Evolutionary conservation across 2,888 invertebrate species (phyloP).

Genomic region (Drosophila vallismaia): DNA sequence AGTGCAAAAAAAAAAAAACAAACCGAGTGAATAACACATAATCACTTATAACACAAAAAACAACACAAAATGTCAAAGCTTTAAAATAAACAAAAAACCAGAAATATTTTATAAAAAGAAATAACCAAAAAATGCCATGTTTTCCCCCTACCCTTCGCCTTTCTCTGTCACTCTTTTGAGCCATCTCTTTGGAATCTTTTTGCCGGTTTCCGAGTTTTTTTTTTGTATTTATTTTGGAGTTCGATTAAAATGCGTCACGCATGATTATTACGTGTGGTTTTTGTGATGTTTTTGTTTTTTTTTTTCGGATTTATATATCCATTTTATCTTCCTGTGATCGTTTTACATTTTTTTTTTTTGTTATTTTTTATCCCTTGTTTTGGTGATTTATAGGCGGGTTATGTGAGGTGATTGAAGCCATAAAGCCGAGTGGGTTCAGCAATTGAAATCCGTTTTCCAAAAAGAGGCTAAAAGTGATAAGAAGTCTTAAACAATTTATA

Average conservation of each 20-base stretch:
- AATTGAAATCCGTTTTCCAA: constrained; percentile 17
- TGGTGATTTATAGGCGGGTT: constrained; percentile 36
- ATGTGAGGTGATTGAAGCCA: constrained; percentile 36
- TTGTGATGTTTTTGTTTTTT: constrained; percentile 17
- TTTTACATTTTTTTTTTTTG: constrained; percentile 44
- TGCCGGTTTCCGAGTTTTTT: constrained; percentile 24
- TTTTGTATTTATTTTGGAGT: constrained; percentile 27
- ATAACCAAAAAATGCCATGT: constrained; percentile 32
- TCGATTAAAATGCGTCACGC: constrained; percentile 67
- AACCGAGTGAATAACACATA: constrained; percentile 23
- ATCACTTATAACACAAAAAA: constrained; percentile 17
- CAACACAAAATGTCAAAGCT: constrained; percentile 25
- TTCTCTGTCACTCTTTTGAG: constrained; percentile 1
- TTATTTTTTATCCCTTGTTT: constrained; percentile 4
- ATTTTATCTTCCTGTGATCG: constrained; percentile 47
- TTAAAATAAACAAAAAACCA: constrained; percentile 25
- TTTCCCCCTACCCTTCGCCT: constrained; percentile 1
- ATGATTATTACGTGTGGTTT: constrained; percentile 63
- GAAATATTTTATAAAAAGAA: constrained; percentile 28
- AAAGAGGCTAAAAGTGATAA: background rate
- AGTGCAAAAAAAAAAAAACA: constrained; percentile 13
- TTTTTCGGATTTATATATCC: constrained; percentile 10
- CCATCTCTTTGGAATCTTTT: constrained; percentile 18
- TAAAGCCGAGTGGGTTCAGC: constrained; percentile 18
- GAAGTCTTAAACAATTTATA: background rate